phyloP scores from a whole-genome alignment of 1,140 invertebrate genomes.

The Solenopsis invicta region DNA sequence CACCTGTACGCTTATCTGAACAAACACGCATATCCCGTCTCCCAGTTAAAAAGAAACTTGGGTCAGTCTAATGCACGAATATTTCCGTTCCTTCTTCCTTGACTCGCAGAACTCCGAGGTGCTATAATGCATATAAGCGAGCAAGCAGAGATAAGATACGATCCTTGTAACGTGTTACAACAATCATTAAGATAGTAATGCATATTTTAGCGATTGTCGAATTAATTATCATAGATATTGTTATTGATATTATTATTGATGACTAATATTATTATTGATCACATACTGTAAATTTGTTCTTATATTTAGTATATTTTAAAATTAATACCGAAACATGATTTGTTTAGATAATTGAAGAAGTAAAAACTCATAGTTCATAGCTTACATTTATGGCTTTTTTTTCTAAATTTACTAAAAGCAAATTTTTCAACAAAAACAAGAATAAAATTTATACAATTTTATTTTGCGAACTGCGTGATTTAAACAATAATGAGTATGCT shows the following conservation, averaged over 20 bases:
- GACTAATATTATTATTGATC: no score
- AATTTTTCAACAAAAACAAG: no score
- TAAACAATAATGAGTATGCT: no score
- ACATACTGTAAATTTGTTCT: neutral
- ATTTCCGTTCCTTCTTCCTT: constrained; percentile 71
- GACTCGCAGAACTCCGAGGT: constrained; percentile 47
- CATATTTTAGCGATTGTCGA: constrained; percentile 21
- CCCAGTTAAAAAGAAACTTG: constrained; percentile 77
- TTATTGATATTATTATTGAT: no score
- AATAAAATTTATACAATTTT: no score
- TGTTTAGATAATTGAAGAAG: no score
- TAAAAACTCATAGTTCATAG: no score
- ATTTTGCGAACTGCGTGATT: no score
- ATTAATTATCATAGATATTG: constrained; percentile 19
- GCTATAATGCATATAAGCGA: constrained; percentile 45
- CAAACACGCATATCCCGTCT: constrained; percentile 83
- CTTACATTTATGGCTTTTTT: no score
- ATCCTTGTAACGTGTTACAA: constrained; percentile 29
- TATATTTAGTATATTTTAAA: no score
- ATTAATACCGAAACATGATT: no score
- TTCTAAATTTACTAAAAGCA: no score
- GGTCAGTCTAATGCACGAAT: constrained; percentile 70
- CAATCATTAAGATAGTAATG: constrained; percentile 56
- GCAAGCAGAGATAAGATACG: constrained; percentile 56
- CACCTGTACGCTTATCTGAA: constrained; percentile 84